Conservation (phyloP, 23 tunicate genomes). For the Phallusia fumigata region DNA sequence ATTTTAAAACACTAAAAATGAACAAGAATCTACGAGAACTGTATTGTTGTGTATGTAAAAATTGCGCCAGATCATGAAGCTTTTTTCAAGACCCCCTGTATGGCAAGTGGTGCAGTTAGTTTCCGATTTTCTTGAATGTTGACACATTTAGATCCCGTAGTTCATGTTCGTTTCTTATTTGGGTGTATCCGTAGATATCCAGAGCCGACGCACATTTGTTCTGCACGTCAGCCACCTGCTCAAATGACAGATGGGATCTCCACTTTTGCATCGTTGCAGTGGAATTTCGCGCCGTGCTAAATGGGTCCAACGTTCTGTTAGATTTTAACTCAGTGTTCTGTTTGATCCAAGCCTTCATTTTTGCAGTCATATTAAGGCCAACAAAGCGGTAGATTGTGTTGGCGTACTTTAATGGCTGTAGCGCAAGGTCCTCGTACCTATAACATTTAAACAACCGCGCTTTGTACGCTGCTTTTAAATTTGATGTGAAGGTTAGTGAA, state of each 20-base stretch:
- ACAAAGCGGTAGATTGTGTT: background rate
- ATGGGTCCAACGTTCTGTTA: background rate
- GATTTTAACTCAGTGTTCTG: background rate
- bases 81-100: too few species aligned
- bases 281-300: background rate
- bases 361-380: background rate
- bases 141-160: background rate
- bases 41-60: too few species aligned
- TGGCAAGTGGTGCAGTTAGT: too few species aligned
- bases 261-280: background rate
- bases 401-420: background rate
- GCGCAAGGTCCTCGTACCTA: background rate
- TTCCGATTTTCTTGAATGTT: too few species aligned
- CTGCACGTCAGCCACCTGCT: background rate
- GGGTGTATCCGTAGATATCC: background rate
- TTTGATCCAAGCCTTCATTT: background rate
- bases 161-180: background rate
- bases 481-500: too few species aligned
- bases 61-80: too few species aligned
- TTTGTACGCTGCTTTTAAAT: too few species aligned
- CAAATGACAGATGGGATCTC: background rate
- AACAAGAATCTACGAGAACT: too few species aligned
- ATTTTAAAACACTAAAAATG: too few species aligned
- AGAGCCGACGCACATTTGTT: background rate
- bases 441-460: too few species aligned